Evolutionary conservation across 2,113 vertebrate species (phyloP).

Genomic region (Anser cygnoides): DNA sequence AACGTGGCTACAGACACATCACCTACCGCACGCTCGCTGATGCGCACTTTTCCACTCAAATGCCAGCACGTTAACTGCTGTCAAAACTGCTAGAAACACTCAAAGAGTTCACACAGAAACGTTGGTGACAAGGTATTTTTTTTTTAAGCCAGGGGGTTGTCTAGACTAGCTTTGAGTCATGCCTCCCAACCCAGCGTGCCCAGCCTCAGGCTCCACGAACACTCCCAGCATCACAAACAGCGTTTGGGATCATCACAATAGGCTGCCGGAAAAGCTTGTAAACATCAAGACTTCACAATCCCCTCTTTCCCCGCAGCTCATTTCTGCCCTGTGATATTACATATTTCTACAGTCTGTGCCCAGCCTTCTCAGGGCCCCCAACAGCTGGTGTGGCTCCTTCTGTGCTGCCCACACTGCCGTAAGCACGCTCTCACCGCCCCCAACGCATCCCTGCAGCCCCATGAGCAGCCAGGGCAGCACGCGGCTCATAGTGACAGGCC

Average conservation of each 20-base stretch:
- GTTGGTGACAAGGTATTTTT: neutral
- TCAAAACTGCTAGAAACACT: neutral
- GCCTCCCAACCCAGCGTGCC: fast-evolving
- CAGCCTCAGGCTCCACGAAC: neutral
- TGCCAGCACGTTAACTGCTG: neutral
- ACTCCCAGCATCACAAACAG: neutral
- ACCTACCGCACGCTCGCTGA: neutral
- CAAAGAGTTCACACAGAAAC: neutral
- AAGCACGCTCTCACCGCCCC: neutral
- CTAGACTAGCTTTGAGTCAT: neutral
- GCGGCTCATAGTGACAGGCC: neutral
- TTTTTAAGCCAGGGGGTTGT: neutral
- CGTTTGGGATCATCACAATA: neutral
- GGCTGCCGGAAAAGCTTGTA: neutral
- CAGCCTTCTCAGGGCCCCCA: neutral
- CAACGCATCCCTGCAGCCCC: neutral
- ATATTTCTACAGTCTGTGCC: fast-evolving
- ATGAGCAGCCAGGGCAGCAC: neutral
- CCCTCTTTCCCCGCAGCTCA: neutral
- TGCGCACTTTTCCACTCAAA: neutral
- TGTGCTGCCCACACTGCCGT: neutral
- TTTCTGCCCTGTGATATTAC: neutral
- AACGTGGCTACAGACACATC: neutral
- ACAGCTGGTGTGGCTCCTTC: neutral
- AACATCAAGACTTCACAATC: neutral